Conservation (phyloP, 2,113 vertebrate genomes). For the Grantiella picta region DNA sequence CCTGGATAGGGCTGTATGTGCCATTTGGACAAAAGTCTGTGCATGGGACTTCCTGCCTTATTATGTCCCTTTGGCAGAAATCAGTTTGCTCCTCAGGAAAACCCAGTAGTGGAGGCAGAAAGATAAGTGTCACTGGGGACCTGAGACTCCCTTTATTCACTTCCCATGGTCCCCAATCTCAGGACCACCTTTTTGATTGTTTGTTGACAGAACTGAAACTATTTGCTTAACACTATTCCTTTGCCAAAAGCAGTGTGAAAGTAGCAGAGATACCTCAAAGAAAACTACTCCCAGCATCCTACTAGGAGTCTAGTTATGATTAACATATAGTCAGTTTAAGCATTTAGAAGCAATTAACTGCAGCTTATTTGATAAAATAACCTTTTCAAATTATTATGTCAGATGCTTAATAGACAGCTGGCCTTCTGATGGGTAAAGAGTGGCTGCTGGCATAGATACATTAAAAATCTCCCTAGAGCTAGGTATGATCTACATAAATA, state of each 20-base stretch:
- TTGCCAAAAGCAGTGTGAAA: background rate
- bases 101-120: background rate
- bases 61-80: background rate
- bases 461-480: background rate
- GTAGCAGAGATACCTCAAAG: background rate
- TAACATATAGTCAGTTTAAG: background rate
- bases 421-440: background rate
- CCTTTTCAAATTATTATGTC: slow-evolving; percentile 8
- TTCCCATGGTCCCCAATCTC: background rate
- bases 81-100: background rate
- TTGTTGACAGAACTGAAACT: background rate
- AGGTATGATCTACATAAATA: background rate
- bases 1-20: background rate
- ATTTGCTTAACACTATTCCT: background rate
- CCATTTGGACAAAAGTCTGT: background rate
- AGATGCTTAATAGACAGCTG: background rate
- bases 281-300: background rate
- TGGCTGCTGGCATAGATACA: background rate
- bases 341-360: slow-evolving; percentile 2
- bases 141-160: background rate
- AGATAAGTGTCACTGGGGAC: background rate
- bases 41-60: background rate
- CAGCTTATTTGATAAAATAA: slow-evolving; percentile 8
- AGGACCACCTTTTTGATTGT: background rate
- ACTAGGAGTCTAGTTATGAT: background rate